These are phyloP conservation scores for Pica pica DNA, from an alignment of 2,113 vertebrate species.

Conservation along the genomic window DNA sequence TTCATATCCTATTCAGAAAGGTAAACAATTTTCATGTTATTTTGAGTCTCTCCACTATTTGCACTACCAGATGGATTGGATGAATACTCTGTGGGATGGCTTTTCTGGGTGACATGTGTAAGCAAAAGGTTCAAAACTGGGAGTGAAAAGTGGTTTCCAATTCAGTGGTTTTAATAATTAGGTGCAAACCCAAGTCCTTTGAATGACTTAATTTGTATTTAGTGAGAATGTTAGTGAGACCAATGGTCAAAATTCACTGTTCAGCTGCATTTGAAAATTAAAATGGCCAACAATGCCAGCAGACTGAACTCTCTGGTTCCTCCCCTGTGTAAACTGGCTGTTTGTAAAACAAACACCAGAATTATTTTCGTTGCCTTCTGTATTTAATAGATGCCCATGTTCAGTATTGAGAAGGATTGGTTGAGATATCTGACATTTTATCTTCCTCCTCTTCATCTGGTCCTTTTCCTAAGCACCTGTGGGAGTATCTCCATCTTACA, in stretches of 20 bases:
- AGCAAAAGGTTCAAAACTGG: not conserved
- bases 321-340: not conserved
- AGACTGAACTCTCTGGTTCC: not conserved
- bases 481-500: not conserved
- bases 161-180: not conserved
- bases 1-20: not conserved
- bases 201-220: not conserved
- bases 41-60: not conserved
- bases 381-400: not conserved
- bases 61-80: not conserved
- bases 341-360: slow-evolving; percentile 16
- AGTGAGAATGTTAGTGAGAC: not conserved
- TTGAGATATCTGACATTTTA: not conserved
- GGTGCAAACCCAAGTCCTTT: not conserved
- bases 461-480: not conserved
- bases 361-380: not conserved
- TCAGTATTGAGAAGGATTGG: not conserved
- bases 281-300: slow-evolving; percentile 9
- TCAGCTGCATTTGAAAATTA: slow-evolving; percentile 19
- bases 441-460: not conserved
- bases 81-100: not conserved
- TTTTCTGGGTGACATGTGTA: not conserved
- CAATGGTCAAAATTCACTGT: slow-evolving; percentile 18
- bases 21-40: slow-evolving; percentile 24
- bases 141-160: not conserved